Evolutionary conservation across 2,888 invertebrate species (phyloP).

Genomic region (Drosophila differens): DNA sequence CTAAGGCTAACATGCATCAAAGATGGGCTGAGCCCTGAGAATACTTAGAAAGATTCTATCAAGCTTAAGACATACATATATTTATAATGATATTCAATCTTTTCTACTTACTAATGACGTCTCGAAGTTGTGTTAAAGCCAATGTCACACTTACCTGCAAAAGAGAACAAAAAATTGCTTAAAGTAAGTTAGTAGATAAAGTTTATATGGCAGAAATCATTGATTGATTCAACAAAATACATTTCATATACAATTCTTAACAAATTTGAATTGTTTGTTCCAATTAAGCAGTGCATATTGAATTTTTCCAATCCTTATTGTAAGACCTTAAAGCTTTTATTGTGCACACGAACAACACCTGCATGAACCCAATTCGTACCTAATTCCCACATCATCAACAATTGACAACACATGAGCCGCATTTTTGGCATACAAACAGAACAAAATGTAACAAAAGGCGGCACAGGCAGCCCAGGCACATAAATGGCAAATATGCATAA

Average conservation of each 20-base stretch:
- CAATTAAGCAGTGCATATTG: not conserved
- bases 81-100: not conserved
- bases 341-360: constrained; percentile 18
- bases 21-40: not conserved
- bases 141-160: constrained; percentile 47
- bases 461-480: constrained; percentile 19
- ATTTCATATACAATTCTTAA: not conserved
- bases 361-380: constrained; percentile 47
- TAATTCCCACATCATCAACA: constrained; percentile 80
- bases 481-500: constrained; percentile 70
- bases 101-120: constrained; percentile 12
- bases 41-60: not conserved
- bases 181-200: not conserved
- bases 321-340: constrained; percentile 30
- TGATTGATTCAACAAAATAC: not conserved
- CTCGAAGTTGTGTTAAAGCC: not conserved
- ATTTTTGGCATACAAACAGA: constrained; percentile 58
- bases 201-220: not conserved
- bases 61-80: not conserved
- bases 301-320: constrained; percentile 21
- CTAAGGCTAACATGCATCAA: not conserved
- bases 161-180: constrained; percentile 7
- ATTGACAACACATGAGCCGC: constrained; percentile 74
- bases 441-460: constrained; percentile 27
- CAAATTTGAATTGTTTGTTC: not conserved